These are phyloP conservation scores for Pseudachorutes palmiensis DNA, from an alignment of 1,140 invertebrate genomes.

Conservation along the genomic window DNA sequence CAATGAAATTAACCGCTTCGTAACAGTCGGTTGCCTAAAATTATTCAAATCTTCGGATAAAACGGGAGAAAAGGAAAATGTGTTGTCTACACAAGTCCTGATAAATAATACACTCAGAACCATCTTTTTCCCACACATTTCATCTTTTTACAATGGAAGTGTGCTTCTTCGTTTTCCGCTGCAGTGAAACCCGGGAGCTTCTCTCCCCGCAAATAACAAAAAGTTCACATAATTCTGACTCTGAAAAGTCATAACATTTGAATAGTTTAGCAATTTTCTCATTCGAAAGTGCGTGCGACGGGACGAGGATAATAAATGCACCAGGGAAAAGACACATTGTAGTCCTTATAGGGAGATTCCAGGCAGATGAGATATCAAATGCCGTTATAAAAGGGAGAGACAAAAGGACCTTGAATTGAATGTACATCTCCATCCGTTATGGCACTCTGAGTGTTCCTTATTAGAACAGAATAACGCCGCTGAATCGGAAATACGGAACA, in stretches of 20 bases:
- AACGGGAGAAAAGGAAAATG: too few relatives aligned
- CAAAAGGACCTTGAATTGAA: too few relatives aligned
- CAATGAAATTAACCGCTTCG: too few relatives aligned
- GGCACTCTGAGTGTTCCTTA: too few relatives aligned
- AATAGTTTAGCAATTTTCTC: slow-evolving; percentile 27
- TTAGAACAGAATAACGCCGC: too few relatives aligned
- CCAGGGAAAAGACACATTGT: neutral
- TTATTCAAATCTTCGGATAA: too few relatives aligned
- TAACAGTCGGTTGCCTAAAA: too few relatives aligned
- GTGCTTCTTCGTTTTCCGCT: neutral
- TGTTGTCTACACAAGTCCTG: too few relatives aligned
- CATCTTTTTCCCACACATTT: neutral
- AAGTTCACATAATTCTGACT: slow-evolving; percentile 29
- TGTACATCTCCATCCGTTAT: too few relatives aligned
- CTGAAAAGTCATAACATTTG: slow-evolving; percentile 30
- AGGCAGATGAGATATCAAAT: neutral
- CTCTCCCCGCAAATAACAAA: slow-evolving; percentile 26
- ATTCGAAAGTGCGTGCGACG: neutral
- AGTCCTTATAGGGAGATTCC: too few relatives aligned
- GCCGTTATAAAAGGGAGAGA: neutral
- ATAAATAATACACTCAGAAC: too few relatives aligned
- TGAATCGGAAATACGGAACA: too few relatives aligned
- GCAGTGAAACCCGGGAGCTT: neutral
- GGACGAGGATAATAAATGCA: neutral
- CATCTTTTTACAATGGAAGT: neutral